Percentiles rank a stretch among this genome's conserved stretches.
These are phyloP conservation scores for Erethizon dorsatum DNA, from an alignment of 2,797 vertebrate species.

Conservation along the genomic window DNA sequence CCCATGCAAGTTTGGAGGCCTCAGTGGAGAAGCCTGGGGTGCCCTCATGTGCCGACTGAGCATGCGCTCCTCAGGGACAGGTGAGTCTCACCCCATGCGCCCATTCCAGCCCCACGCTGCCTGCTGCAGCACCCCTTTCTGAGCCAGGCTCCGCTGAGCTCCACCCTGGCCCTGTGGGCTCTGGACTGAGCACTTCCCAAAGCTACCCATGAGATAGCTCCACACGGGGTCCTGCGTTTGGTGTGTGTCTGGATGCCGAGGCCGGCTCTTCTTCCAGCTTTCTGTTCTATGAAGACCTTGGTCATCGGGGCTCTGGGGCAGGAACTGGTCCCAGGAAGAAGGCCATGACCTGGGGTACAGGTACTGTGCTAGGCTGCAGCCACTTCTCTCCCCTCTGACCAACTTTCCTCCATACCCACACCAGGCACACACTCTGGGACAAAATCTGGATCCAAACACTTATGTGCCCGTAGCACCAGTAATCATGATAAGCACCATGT, in stretches of 20 bases:
- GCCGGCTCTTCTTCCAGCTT: conserved; percentile 83
- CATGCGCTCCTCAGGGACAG: conserved; percentile 90
- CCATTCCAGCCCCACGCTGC: background rate
- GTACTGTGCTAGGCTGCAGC: conserved; percentile 66
- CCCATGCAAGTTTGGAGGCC: conserved; percentile 91
- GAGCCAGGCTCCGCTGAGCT: background rate
- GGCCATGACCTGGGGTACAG: conserved; percentile 80
- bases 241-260: background rate
- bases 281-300: conserved; percentile 84
- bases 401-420: too few relatives aligned
- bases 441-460: background rate
- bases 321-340: conserved; percentile 90
- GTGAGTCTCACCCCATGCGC: conserved; percentile 83
- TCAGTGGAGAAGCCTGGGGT: conserved; percentile 94
- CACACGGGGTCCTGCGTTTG: background rate
- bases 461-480: background rate
- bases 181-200: background rate
- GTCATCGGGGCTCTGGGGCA: conserved; percentile 89
- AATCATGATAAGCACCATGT: background rate
- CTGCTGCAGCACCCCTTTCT: background rate
- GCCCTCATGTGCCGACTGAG: conserved; percentile 90
- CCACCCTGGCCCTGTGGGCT: background rate
- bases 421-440: background rate
- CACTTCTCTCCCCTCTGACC: background rate
- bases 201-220: background rate